A percentile compares a stretch with the other conserved stretches of the same genome.
These are phyloP conservation scores for Glandiceps talaboti DNA, from an alignment of 53 echinoderm and acorn worm genomes.

Conservation along the genomic window DNA sequence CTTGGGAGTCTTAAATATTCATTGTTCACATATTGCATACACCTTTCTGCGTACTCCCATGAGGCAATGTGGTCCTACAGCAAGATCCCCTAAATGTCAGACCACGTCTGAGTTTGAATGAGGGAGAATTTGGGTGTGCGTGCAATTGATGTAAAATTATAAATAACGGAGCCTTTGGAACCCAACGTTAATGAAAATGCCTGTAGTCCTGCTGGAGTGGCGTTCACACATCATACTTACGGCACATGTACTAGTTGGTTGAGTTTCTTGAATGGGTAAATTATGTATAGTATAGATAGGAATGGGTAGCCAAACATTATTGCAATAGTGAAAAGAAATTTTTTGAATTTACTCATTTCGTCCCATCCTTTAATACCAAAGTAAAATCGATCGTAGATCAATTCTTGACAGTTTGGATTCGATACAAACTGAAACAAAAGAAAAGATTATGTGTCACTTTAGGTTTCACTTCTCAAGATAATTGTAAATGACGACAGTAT, in stretches of 20 bases:
- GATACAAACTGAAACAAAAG: conserved; percentile 12
- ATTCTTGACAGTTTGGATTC: conserved; percentile 4
- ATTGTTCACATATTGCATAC: too few species aligned
- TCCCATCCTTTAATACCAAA: not conserved
- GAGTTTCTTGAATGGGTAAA: not conserved
- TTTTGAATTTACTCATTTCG: not conserved
- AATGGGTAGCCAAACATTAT: not conserved
- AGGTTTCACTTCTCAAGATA: too few species aligned
- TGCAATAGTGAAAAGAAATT: not conserved
- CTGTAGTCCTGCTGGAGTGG: not conserved
- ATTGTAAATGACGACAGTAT: too few species aligned
- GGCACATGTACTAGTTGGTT: not conserved
- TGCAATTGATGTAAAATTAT: too few species aligned
- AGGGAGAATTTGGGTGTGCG: too few species aligned
- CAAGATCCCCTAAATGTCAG: too few species aligned
- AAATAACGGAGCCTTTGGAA: not conserved
- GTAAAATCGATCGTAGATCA: conserved; percentile 3
- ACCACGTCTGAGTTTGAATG: too few species aligned
- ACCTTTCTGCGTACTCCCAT: too few species aligned
- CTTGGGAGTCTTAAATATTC: too few species aligned
- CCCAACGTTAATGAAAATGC: not conserved
- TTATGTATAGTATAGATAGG: not conserved
- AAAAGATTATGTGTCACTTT: not conserved
- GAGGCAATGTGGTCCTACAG: too few species aligned
- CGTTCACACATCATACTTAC: not conserved